A percentile compares a stretch with the other conserved stretches of the same genome.
Evolutionary conservation across 2,888 invertebrate genomes (phyloP).

Genomic region (Agrilus cyanescens): DNA sequence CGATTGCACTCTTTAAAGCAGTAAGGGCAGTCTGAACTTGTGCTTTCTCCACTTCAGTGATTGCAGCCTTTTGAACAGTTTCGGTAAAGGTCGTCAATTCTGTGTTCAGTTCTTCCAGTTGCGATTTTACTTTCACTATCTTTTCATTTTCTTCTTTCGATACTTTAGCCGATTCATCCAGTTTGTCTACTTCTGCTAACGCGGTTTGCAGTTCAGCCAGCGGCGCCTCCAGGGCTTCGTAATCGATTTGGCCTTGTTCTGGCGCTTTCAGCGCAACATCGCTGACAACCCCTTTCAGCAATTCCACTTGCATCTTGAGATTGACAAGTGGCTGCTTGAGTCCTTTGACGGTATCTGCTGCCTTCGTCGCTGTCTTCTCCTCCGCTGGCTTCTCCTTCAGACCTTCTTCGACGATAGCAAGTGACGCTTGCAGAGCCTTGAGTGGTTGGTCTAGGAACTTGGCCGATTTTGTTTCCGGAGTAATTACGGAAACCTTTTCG

Average conservation of each 20-base stretch:
- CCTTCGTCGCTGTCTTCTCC: no score
- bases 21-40: conserved; percentile 12
- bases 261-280: no score
- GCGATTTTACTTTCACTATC: no score
- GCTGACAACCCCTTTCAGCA: no score
- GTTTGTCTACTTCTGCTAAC: conserved; percentile 2
- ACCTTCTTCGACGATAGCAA: not conserved
- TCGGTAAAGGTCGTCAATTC: no score
- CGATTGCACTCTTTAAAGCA: conserved; percentile 11
- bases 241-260: no score
- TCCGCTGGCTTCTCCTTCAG: not conserved
- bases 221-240: conserved; percentile 3
- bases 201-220: not conserved
- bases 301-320: no score
- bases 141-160: no score
- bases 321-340: no score
- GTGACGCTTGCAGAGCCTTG: not conserved
- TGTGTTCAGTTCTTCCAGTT: no score
- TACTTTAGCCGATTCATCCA: no score
- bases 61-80: conserved; percentile 14
- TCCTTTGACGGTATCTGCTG: no score
- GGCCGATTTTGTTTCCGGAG: conserved; percentile 8
- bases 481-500: conserved; percentile 2
- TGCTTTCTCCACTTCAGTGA: conserved; percentile 13
- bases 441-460: conserved; percentile 1